A percentile compares a stretch with the other conserved stretches of the same genome.
Evolutionary conservation across 2,797 vertebrate species (phyloP).

Genomic region (Sorex maritimensis): DNA sequence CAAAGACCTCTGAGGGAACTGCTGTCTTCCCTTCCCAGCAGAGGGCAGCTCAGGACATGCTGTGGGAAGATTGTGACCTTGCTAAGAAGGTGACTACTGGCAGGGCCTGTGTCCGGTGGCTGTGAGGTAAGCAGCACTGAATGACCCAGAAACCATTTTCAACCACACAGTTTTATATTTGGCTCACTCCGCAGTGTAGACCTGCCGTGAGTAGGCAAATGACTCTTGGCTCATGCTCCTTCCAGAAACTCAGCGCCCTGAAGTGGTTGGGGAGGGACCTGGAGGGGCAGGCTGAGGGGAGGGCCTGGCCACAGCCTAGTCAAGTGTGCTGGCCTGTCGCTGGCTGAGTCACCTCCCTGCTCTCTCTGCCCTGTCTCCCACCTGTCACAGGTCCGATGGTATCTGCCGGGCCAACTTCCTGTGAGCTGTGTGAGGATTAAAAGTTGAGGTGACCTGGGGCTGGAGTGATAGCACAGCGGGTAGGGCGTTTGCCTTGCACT

Average conservation of each 20-base stretch:
- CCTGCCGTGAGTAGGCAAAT: background rate
- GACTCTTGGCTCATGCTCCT: background rate
- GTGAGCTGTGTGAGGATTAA: slow-evolving; percentile 10
- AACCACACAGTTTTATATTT: slow-evolving; percentile 5
- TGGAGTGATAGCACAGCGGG: no score
- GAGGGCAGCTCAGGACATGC: background rate
- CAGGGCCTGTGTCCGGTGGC: background rate
- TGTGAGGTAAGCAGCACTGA: background rate
- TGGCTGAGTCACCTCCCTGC: background rate
- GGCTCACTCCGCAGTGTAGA: background rate
- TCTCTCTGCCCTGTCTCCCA: background rate
- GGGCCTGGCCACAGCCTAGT: background rate
- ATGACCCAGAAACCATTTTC: background rate
- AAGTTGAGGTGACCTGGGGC: background rate
- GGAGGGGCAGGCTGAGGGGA: background rate
- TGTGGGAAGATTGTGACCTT: background rate
- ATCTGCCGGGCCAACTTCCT: background rate
- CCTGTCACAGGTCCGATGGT: background rate
- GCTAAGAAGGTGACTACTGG: background rate
- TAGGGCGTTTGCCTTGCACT: no score
- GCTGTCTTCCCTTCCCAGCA: background rate
- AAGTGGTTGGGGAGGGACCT: background rate
- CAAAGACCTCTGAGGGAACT: background rate
- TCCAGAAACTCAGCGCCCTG: background rate
- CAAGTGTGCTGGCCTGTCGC: no score